Evolutionary conservation across 2,797 vertebrate species (phyloP).

Genomic region (Brachyrhaphis roseni): DNA sequence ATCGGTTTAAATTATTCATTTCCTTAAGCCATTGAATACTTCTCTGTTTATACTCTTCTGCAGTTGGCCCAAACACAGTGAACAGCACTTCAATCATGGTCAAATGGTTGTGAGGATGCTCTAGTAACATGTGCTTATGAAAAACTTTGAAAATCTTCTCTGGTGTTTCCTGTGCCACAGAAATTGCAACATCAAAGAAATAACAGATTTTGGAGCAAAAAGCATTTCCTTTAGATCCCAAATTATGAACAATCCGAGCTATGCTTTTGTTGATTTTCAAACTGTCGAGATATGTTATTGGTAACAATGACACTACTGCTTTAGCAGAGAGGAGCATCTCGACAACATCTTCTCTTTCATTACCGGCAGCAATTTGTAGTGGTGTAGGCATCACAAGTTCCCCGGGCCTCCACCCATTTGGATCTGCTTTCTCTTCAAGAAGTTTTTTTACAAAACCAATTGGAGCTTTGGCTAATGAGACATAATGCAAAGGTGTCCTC

Average conservation of each 20-base stretch:
- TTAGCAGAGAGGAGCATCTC: constrained; percentile 43
- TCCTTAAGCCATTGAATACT: constrained; percentile 63
- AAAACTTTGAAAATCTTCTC: constrained; percentile 32
- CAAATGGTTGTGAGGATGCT: constrained; percentile 23
- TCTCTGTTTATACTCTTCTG: constrained; percentile 23
- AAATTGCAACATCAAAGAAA: constrained; percentile 10
- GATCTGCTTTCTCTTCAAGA: constrained; percentile 47
- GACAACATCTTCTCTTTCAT: constrained; percentile 37
- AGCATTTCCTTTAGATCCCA: constrained; percentile 28
- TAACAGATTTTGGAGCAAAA: background rate
- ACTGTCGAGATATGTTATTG: accelerated
- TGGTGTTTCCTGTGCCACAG: accelerated
- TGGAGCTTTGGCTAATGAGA: constrained; percentile 6
- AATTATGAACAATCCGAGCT: constrained; percentile 1
- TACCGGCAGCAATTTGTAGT: constrained; percentile 29
- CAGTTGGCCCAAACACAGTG: accelerated
- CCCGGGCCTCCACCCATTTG: accelerated
- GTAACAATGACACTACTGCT: background rate
- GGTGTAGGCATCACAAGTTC: background rate
- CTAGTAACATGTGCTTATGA: constrained; percentile 46
- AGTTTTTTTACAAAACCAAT: constrained; percentile 40
- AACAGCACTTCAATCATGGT: constrained; percentile 46
- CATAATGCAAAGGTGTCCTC: constrained; percentile 42
- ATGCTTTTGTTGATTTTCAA: constrained; percentile 1
- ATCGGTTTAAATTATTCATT: constrained; percentile 27